Percentiles rank a stretch among this genome's conserved stretches.
Conservation (phyloP, 2,797 vertebrate genomes). For the Geotrypetes seraphini region DNA sequence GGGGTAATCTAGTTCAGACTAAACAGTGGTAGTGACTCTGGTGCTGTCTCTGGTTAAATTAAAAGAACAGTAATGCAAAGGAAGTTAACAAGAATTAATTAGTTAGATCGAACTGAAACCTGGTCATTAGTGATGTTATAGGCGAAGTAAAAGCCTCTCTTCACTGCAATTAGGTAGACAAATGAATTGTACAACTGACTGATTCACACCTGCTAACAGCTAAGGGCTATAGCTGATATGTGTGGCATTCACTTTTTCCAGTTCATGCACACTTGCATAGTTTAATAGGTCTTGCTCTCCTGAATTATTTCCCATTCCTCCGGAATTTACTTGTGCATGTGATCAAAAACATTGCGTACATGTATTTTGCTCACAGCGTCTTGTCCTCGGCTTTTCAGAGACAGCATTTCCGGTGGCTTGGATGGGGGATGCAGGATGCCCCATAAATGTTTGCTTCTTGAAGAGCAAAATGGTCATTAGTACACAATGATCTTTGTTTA, state of each 20-base stretch:
- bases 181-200: constrained; percentile 78
- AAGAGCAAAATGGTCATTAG: too few relatives aligned
- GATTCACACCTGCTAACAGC: constrained; percentile 75
- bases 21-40: constrained; percentile 61
- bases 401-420: too few relatives aligned
- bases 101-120: constrained; percentile 72
- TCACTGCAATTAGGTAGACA: constrained; percentile 84
- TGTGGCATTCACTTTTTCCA: constrained; percentile 62
- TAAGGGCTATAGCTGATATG: constrained; percentile 54
- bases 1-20: constrained; percentile 66
- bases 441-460: too few relatives aligned
- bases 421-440: too few relatives aligned
- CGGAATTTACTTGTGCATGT: constrained; percentile 39
- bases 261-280: constrained; percentile 69
- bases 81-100: constrained; percentile 84
- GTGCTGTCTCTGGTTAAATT: constrained; percentile 66
- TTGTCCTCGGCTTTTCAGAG: neutral
- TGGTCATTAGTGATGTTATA: constrained; percentile 81
- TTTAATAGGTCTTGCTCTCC: constrained; percentile 65
- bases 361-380: constrained; percentile 15
- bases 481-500: too few relatives aligned
- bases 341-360: constrained; percentile 40
- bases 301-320: constrained; percentile 53
- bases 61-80: constrained; percentile 66
- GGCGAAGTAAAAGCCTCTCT: constrained; percentile 75